Percentiles rank a stretch among this genome's conserved stretches.
Conservation (phyloP, 2,797 vertebrate genomes). For the Podarcis lilfordi region DNA sequence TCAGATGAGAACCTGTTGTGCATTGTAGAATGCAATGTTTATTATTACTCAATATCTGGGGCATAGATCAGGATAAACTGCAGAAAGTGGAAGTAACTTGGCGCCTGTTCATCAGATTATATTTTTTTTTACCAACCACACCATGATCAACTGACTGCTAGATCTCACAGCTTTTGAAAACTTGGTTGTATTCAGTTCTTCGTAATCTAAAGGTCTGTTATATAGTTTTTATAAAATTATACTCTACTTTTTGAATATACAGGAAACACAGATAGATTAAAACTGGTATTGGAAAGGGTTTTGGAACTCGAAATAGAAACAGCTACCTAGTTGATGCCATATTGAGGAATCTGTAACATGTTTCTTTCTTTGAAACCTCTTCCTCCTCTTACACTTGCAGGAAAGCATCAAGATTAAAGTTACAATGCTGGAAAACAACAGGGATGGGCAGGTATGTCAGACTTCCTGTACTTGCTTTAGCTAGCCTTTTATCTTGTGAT, state of each 20-base stretch:
- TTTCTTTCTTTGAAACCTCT: slow-evolving; percentile 9
- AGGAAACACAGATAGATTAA: background rate
- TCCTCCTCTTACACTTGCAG: slow-evolving; percentile 72
- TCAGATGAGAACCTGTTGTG: background rate
- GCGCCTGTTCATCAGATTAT: background rate
- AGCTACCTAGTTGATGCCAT: background rate
- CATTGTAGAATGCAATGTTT: background rate
- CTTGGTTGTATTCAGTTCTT: background rate
- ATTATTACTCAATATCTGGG: background rate
- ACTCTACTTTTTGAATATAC: background rate
- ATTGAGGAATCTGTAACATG: background rate
- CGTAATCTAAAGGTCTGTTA: background rate
- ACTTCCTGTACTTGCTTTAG: slow-evolving; percentile 12
- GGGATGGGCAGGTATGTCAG: slow-evolving; percentile 77
- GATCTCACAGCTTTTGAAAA: background rate
- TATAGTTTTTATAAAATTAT: background rate
- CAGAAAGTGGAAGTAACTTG: background rate
- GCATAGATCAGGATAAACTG: background rate
- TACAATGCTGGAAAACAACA: slow-evolving; percentile 77
- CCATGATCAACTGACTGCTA: too few species aligned
- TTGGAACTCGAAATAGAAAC: background rate
- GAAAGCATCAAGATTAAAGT: slow-evolving; percentile 87
- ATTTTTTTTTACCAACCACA: background rate
- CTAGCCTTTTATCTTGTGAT: background rate
- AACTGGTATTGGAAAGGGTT: background rate